Evolutionary conservation across 2,113 vertebrate genomes (phyloP).

Genomic region (Azemiops feae): DNA sequence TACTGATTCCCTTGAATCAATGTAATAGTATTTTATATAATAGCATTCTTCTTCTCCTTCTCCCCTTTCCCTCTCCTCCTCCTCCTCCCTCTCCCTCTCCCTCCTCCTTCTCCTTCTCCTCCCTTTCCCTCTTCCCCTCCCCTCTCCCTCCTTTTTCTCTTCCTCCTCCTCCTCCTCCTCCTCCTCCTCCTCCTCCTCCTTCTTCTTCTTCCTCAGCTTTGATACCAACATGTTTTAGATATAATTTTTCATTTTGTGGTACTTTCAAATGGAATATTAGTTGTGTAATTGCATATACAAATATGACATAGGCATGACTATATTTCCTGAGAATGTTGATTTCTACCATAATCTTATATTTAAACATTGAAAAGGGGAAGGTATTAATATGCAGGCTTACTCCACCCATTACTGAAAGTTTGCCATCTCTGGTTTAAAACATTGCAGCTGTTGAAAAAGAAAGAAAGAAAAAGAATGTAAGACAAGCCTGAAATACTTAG

Average conservation of each 20-base stretch:
- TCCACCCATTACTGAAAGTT: conserved; percentile 50
- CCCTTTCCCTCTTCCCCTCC: no score
- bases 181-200: no score
- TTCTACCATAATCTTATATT: conserved; percentile 62
- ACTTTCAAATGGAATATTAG: conserved; percentile 68
- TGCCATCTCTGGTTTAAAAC: conserved; percentile 59
- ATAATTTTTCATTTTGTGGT: conserved; percentile 65
- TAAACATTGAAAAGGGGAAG: conserved; percentile 56
- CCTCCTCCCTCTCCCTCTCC: no score
- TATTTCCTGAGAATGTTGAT: conserved; percentile 62
- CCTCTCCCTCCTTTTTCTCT: no score
- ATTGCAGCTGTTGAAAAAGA: conserved; percentile 55
- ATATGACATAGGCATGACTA: conserved; percentile 67
- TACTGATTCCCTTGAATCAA: conserved; percentile 72
- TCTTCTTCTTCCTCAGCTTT: neutral
- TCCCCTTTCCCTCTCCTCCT: no score
- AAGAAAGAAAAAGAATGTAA: neutral
- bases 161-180: no score
- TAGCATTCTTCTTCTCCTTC: conserved; percentile 66
- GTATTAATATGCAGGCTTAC: conserved; percentile 56
- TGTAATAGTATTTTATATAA: conserved; percentile 52
- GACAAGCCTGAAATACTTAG: conserved; percentile 44
- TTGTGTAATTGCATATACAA: conserved; percentile 64
- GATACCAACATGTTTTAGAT: neutral
- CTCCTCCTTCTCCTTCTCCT: no score